Evolutionary conservation across 2,113 vertebrate species (phyloP).

Genomic region (Nibea coibor): DNA sequence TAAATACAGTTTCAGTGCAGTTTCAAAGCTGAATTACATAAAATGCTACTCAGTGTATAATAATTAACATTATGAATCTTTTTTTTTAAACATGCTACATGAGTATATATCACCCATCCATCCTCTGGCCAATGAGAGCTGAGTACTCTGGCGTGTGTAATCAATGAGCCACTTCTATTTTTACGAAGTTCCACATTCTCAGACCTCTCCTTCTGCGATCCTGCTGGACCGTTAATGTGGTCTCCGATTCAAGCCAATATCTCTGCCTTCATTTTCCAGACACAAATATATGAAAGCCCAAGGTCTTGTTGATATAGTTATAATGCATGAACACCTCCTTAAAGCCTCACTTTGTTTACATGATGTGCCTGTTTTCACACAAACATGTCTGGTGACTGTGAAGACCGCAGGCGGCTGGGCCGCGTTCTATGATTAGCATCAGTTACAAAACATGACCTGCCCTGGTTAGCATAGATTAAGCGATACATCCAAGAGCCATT

Average conservation of each 20-base stretch:
- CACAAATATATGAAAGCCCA: constrained; percentile 41
- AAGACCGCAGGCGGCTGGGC: neutral
- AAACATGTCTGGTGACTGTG: neutral
- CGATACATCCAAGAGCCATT: constrained; percentile 33
- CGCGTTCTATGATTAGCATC: constrained; percentile 23
- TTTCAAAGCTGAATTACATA: neutral
- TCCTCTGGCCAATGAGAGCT: constrained; percentile 10
- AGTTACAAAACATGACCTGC: neutral
- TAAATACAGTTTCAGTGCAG: neutral
- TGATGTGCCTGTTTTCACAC: constrained; percentile 32
- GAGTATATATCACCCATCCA: neutral
- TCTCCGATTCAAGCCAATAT: constrained; percentile 7
- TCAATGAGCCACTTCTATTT: constrained; percentile 9
- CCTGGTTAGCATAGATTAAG: neutral
- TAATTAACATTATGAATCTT: neutral
- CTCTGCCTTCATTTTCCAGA: constrained; percentile 26
- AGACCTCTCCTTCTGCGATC: neutral
- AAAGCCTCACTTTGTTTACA: constrained; percentile 34
- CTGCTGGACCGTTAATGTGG: neutral
- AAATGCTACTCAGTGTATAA: neutral
- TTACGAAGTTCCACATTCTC: constrained; percentile 5
- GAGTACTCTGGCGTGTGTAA: neutral
- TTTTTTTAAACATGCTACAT: neutral
- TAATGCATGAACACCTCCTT: constrained; percentile 48
- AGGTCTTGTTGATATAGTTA: constrained; percentile 55